A percentile compares a stretch with the other conserved stretches of the same genome.
phyloP scores from a whole-genome alignment of 1,140 invertebrate genomes.

The Spodoptera litura region DNA sequence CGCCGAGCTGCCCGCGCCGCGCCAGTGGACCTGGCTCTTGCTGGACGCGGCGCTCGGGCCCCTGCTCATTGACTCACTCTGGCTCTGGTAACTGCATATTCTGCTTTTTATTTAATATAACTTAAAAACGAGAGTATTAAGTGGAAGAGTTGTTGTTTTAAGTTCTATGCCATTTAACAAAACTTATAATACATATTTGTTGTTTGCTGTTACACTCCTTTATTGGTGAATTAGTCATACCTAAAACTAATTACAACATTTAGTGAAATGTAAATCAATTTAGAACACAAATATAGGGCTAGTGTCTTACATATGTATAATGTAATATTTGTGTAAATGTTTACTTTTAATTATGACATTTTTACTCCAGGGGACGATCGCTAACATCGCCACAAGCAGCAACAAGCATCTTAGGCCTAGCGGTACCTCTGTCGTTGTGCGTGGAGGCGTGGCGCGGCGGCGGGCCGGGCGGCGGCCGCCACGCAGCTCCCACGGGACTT shows the following conservation, averaged over 20 bases:
- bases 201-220: too few species aligned
- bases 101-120: too few species aligned
- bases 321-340: too few species aligned
- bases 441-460: constrained; percentile 49
- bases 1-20: constrained; percentile 66
- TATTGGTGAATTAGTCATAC: too few species aligned
- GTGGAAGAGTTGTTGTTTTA: too few species aligned
- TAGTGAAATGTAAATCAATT: too few species aligned
- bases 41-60: constrained; percentile 73
- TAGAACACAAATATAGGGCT: too few species aligned
- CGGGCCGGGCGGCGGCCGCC: constrained; percentile 50
- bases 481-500: constrained; percentile 45
- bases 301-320: too few species aligned
- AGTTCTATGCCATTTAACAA: too few species aligned
- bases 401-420: constrained; percentile 57
- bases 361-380: constrained; percentile 66
- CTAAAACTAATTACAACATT: too few species aligned
- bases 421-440: constrained; percentile 51
- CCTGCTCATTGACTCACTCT: constrained; percentile 72
- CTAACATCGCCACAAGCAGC: constrained; percentile 67
- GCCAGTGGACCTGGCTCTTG: constrained; percentile 70
- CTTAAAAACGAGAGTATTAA: too few species aligned
- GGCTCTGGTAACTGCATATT: constrained; percentile 66
- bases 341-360: not conserved
- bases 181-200: too few species aligned